Evolutionary conservation across 1,140 invertebrate genomes (phyloP), one percentile per base, ranked within the genome.

Genomic region (Drosophila lini): DNA sequence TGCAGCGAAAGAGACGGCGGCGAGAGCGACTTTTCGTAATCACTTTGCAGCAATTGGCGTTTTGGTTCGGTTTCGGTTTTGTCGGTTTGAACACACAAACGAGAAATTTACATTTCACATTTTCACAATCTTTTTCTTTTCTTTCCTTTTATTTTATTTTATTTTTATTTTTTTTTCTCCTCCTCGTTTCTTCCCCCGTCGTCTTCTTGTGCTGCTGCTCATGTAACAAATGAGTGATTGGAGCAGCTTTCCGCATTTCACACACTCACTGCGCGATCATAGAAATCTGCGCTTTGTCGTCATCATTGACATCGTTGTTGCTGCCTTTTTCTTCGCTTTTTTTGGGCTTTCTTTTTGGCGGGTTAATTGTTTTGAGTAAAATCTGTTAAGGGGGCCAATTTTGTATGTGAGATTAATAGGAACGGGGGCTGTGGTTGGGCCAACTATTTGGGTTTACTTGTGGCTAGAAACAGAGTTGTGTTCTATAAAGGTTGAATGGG

Each of bases 31-130:
- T 80, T 88, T 84, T 89, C 85, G 84, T 89, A 90, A 90, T 90
- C 83, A 88, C 80, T 83, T 88, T 80, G 83, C 71, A 80, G 82
- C 82, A 86, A 86, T 86, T 86, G 84, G 77, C 80, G 84, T 88
- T 85, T 82, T 74, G 53, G 59, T 78, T 67, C 77, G 34, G 79
- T 81, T 81, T 77, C 16, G 57, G 40, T 81, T 78, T 78, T 55
- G 61, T 45, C 59, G 77, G 64, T 56, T 53, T 67, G 62, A 69
- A 69, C 61, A 65, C 62, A 45, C 52, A 55, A 55, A 41, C 78
- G 67, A 81, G 80, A 73, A 78, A 89, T 89, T 90, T 89, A 90
- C 80, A 89, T 90, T 90, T 90, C 44, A 88, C 76, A 88, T 89
- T 89, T 89, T 84, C 81, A 89, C 85, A 89, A 90, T 84, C 64